Evolutionary conservation across 2,113 vertebrate species (phyloP).

Genomic region (Xenopus borealis): DNA sequence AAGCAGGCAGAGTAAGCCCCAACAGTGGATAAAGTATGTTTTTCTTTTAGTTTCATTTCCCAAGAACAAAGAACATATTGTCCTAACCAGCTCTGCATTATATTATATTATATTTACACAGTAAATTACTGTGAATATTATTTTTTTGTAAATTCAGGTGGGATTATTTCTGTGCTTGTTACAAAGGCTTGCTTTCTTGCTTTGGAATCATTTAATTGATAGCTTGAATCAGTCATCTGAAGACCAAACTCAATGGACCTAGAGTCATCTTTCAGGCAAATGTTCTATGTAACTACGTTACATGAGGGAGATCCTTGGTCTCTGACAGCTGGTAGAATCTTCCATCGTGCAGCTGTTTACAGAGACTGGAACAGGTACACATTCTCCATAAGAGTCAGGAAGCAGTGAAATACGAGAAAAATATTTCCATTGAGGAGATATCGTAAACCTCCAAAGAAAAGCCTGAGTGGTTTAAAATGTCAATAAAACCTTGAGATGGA

Average conservation of each 20-base stretch:
- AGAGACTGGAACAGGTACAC: conserved; percentile 32
- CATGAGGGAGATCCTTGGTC: conserved; percentile 24
- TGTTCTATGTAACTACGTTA: conserved; percentile 34
- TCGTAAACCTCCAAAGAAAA: conserved; percentile 46
- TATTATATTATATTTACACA: neutral
- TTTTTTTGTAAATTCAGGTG: conserved; percentile 1
- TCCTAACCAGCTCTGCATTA: neutral
- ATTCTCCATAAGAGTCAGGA: conserved; percentile 25
- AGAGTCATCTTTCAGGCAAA: conserved; percentile 36
- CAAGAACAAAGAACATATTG: neutral
- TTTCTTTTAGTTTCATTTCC: neutral
- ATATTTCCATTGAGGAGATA: conserved; percentile 37
- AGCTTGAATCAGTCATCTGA: conserved; percentile 16
- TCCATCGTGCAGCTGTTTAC: conserved; percentile 25
- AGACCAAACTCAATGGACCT: conserved; percentile 19
- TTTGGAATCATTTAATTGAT: conserved; percentile 25
- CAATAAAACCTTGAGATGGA: conserved; percentile 46
- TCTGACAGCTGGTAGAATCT: conserved; percentile 35
- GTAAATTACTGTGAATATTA: conserved; percentile 8
- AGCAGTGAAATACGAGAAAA: conserved; percentile 41
- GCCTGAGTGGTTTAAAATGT: conserved; percentile 45
- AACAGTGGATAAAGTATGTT: neutral
- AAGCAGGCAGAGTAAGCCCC: neutral
- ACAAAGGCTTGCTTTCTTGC: conserved; percentile 10
- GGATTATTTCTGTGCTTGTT: neutral